Conservation (phyloP, 2,797 vertebrate species). For the Alauda arvensis region DNA sequence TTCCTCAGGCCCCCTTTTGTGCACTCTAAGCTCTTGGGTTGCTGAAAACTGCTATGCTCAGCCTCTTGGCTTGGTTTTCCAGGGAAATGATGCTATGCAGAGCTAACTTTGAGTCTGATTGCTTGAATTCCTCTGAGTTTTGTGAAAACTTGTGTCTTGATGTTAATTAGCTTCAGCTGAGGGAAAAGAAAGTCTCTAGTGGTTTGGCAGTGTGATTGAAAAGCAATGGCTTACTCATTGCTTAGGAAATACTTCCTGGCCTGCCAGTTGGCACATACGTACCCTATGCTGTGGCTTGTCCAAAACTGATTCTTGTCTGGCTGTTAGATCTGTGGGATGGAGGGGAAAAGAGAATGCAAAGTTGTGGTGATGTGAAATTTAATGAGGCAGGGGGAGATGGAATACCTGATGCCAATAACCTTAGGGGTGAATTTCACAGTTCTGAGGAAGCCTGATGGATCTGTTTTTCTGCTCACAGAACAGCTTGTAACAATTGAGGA, state of each 20-base stretch:
- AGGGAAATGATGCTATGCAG: neutral
- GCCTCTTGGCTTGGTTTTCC: neutral
- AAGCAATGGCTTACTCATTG: neutral
- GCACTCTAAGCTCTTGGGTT: neutral
- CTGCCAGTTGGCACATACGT: neutral
- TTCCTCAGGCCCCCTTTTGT: neutral
- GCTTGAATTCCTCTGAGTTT: neutral
- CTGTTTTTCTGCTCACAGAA: neutral
- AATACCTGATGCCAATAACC: neutral
- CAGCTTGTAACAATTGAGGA: neutral
- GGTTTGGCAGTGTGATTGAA: neutral
- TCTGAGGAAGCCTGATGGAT: neutral
- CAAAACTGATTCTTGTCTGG: neutral
- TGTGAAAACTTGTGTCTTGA: neutral
- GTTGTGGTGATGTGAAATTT: neutral
- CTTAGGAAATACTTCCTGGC: neutral
- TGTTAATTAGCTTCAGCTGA: constrained; percentile 1
- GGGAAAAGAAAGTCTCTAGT: neutral
- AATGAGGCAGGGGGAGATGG: neutral
- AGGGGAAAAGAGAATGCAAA: neutral
- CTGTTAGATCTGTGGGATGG: neutral
- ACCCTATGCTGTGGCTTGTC: neutral
- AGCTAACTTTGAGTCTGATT: neutral
- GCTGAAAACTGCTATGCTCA: neutral
- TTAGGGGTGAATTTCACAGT: neutral